Evolutionary conservation across 30 jellyfish, hydroid and myxozoan species (phyloP).

Genomic region (Aurelia sp.): DNA sequence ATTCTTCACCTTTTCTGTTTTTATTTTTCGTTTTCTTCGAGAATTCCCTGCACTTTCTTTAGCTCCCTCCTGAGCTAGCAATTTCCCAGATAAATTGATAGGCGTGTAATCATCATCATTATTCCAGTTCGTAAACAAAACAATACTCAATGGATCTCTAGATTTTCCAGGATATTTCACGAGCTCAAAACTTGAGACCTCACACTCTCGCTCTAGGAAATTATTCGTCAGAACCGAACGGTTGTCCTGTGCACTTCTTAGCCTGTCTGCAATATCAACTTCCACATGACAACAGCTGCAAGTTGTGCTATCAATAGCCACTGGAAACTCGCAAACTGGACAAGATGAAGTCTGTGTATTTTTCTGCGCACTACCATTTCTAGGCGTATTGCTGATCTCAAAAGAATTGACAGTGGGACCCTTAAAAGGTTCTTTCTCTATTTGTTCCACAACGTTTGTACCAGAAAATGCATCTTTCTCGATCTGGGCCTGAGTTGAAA

Average conservation of each 20-base stretch:
- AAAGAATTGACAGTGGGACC: no score
- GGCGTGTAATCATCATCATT: conserved; percentile 61
- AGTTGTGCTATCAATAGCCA: not conserved
- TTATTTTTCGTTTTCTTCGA: not conserved
- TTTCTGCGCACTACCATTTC: not conserved
- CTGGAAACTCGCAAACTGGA: conserved; percentile 8
- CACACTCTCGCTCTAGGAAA: not conserved
- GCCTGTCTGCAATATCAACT: not conserved
- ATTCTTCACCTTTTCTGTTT: not conserved
- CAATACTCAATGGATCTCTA: conserved; percentile 56
- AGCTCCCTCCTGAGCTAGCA: not conserved
- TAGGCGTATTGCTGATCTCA: not conserved
- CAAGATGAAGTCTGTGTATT: not conserved
- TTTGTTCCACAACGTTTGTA: not conserved
- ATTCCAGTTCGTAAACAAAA: conserved; percentile 46
- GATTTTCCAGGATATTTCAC: conserved; percentile 45
- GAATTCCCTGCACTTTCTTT: not conserved
- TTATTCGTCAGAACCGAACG: conserved; percentile 17
- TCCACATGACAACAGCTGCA: conserved; percentile 29
- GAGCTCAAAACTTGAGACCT: not conserved
- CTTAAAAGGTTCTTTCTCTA: no score
- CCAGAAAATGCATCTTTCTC: not conserved
- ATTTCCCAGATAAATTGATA: conserved; percentile 4
- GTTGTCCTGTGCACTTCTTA: not conserved
- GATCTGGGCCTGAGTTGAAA: not conserved